Base-by-base conservation (phyloP, 2,797 vertebrate species). In the Alosa sapidissima region DNA sequence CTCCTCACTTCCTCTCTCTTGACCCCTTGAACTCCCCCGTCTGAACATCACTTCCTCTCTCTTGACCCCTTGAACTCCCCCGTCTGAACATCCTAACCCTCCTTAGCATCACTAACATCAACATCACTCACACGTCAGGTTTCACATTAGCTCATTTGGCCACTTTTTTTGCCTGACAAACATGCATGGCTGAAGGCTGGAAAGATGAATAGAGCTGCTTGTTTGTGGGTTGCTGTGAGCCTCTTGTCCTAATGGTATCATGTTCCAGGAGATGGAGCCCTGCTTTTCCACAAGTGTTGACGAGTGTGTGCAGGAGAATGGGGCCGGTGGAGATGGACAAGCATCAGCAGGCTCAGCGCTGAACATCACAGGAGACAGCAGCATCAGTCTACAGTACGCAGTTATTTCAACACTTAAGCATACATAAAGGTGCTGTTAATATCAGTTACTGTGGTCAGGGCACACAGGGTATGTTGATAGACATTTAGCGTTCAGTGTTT, bases 221-320 rank as follows among this genome's bases (percentile, higher is more conserved):
- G 41, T 78, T 78, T 78, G 72, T 78, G 36, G 36, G 36, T 60
- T n/a, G 28, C n/a, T 4, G 3, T 48, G 28, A 11, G 6, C 28
- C 68, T 47, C 60, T 68, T 85, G 11, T 84, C 83, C 55, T 16
- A 48, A 51, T 8, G 54, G 89, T 91, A 84, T 94, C 87, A 84
- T 88, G 58, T 95, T 93, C 88, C 93, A 96, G 94, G 90, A 85
- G 36, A 54, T 82, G 62, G 54, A 84, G 86, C 83, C 88, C 85
- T 68, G 72, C 83, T 87, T 91, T 87, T 91, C 89, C 81, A 84
- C 82, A 19, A 55, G 45, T 14, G 85, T 65, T 58, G 85, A 60
- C 88, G 60, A 89, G 51, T 87, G 2, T 6, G 13, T 51, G 48
- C 88, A 83, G 65, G 48, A 68, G 62, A 2, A 84, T 6, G 82